Evolutionary conservation across 1,140 invertebrate genomes (phyloP).

Genomic region (Triops cancriformis): DNA sequence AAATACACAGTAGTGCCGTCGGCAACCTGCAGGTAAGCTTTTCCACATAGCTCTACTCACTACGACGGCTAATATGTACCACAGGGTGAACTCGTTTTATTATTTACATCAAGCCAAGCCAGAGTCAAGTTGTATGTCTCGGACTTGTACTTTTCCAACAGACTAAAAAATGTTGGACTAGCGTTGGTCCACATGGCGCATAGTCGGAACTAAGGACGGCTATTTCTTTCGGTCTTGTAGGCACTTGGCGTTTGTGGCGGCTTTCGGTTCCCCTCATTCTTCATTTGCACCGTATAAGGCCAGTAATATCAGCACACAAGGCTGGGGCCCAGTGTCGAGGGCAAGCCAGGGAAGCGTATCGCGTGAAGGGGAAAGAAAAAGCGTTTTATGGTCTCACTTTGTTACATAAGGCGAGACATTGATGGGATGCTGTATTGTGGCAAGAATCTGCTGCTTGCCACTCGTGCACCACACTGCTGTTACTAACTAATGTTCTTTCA

Average conservation of each 20-base stretch:
- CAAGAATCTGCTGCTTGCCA: neutral
- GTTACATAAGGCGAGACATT: conserved; percentile 9
- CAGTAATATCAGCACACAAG: neutral
- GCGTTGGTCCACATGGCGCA: neutral
- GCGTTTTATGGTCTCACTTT: neutral
- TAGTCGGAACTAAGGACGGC: neutral
- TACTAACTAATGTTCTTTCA: conserved; percentile 11
- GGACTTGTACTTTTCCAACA: neutral
- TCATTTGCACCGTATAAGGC: neutral
- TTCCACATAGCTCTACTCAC: neutral
- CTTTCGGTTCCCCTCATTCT: neutral
- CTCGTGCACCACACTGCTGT: neutral
- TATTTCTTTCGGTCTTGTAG: neutral
- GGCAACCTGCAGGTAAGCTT: neutral
- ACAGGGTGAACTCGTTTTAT: no score
- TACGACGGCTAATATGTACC: neutral
- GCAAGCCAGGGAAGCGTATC: neutral
- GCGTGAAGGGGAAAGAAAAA: neutral
- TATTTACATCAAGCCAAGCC: no score
- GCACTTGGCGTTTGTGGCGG: neutral
- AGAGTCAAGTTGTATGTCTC: no score
- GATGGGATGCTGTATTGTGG: conserved; percentile 1
- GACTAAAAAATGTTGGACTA: neutral
- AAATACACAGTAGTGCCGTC: no score
- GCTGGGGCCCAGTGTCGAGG: neutral